Conservation (phyloP, 2,797 vertebrate species). For the Psittacula echo region DNA sequence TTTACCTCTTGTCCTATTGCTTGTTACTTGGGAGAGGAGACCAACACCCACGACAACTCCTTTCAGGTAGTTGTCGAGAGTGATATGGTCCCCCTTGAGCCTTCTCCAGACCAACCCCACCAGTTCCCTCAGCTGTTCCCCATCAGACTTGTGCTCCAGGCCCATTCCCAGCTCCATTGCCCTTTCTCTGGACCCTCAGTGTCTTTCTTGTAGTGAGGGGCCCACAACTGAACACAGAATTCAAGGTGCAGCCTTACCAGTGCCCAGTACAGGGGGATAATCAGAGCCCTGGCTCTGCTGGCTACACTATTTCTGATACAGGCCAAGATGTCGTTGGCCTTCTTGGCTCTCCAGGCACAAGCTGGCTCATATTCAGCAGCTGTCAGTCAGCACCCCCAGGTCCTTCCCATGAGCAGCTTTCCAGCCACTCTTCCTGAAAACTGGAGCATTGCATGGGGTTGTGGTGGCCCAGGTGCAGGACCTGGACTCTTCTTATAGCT, state of each 20-base stretch:
- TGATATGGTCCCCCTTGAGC: background rate
- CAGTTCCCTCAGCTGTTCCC: background rate
- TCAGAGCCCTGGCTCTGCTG: background rate
- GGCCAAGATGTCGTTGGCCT: background rate
- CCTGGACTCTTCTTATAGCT: background rate
- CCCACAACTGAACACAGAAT: background rate
- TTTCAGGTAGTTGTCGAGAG: background rate
- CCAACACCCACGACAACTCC: background rate
- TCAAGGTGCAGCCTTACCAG: background rate
- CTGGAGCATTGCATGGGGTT: background rate
- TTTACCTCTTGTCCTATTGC: background rate
- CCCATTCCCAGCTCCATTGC: background rate
- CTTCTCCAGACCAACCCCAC: background rate
- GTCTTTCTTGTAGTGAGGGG: background rate
- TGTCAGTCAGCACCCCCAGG: background rate
- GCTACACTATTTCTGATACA: background rate
- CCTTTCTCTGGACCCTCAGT: background rate
- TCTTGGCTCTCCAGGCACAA: background rate
- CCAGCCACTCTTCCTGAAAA: background rate
- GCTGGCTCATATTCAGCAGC: background rate
- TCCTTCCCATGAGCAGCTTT: background rate
- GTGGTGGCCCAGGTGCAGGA: background rate
- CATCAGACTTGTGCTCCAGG: background rate
- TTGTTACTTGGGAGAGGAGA: background rate
- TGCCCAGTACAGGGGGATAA: background rate